Conservation (phyloP, 2,888 invertebrate species). For the Clusia tigrina region DNA sequence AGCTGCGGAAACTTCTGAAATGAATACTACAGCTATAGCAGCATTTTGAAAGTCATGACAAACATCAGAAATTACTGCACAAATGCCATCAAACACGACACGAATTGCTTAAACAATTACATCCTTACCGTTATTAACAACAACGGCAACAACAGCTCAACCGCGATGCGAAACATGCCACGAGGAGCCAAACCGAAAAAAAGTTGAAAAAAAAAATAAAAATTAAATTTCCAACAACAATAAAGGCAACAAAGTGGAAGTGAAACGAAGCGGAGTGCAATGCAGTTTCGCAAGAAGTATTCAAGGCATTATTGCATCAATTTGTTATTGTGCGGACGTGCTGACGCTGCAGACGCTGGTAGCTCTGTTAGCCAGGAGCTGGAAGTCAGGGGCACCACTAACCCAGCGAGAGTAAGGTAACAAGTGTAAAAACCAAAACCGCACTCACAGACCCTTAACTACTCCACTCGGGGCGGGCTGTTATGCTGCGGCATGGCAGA, state of each 20-base stretch:
- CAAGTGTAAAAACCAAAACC: neutral
- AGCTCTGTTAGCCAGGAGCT: too few relatives aligned
- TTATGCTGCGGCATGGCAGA: neutral
- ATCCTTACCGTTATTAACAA: neutral
- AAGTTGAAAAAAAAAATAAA: neutral
- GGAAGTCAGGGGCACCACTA: too few relatives aligned
- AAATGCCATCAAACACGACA: conserved; percentile 8
- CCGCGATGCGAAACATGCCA: neutral
- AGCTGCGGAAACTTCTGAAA: neutral
- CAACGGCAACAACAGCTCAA: neutral
- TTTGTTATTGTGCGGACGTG: conserved; percentile 7
- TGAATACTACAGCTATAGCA: neutral
- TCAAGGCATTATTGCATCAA: conserved; percentile 7
- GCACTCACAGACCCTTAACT: neutral
- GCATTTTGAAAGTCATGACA: neutral
- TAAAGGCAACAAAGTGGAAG: neutral
- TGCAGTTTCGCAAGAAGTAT: conserved; percentile 3
- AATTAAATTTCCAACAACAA: too few relatives aligned
- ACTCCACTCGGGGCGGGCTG: neutral
- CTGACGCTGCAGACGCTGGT: too few relatives aligned
- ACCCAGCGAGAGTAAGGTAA: neutral
- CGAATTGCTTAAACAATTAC: conserved; percentile 8
- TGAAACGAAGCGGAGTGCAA: conserved; percentile 4
- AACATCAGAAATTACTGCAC: neutral
- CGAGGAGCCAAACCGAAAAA: neutral